A percentile compares a stretch with the other conserved stretches of the same genome.
These are phyloP conservation scores for Chrysolina haemoptera DNA, from an alignment of 2,888 invertebrate species.

Conservation along the genomic window DNA sequence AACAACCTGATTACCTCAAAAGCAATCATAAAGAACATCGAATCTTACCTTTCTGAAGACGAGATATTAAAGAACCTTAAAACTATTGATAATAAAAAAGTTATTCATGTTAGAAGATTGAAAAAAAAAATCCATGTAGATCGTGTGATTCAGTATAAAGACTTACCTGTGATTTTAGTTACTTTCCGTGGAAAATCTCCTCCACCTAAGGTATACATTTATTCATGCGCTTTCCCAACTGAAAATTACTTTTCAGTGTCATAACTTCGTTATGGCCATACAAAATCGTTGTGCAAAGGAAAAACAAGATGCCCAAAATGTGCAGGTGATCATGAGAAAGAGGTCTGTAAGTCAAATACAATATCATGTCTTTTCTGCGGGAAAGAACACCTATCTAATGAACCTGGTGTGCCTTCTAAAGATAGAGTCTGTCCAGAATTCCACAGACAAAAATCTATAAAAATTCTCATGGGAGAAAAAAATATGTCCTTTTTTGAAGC, in stretches of 20 bases:
- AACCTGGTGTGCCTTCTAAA: slow-evolving; percentile 1
- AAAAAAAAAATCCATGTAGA: too few species aligned
- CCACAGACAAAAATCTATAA: slow-evolving; percentile 5
- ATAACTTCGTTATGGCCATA: slow-evolving; percentile 1
- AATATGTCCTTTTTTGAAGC: slow-evolving; percentile 16
- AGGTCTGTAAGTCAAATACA: background rate
- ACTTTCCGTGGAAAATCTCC: too few species aligned
- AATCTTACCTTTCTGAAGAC: background rate
- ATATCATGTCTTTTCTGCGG: slow-evolving; percentile 2
- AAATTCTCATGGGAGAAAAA: slow-evolving; percentile 16
- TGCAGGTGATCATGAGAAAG: too few species aligned
- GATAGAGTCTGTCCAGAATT: slow-evolving; percentile 9
- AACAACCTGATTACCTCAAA: background rate
- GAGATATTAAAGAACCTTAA: background rate
- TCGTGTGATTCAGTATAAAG: too few species aligned
- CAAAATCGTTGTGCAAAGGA: background rate
- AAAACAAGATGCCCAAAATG: slow-evolving; percentile 21
- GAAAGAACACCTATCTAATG: background rate
- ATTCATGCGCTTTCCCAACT: background rate
- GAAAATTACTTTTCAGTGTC: background rate
- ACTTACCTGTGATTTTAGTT: too few species aligned
- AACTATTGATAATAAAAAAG: background rate
- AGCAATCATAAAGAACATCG: background rate
- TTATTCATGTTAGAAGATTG: background rate
- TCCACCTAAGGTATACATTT: background rate